Percentiles rank a stretch among this genome's conserved stretches.
These are phyloP conservation scores for Sterna hirundo DNA, from an alignment of 2,113 vertebrate genomes.

Conservation along the genomic window DNA sequence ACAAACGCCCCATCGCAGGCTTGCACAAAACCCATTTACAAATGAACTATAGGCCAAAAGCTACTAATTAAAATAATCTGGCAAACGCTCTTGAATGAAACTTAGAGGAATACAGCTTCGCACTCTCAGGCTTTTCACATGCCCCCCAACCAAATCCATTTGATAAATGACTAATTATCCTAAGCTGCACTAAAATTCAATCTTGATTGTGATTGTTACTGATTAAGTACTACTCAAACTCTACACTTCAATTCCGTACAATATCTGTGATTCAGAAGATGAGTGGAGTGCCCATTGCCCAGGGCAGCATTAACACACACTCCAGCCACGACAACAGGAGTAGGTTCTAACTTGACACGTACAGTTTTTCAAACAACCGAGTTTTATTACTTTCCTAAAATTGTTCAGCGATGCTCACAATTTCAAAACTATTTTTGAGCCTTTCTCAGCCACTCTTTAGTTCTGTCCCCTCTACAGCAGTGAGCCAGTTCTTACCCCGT, in stretches of 20 bases:
- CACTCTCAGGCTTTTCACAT: background rate
- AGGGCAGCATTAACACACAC: background rate
- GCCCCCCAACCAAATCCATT: background rate
- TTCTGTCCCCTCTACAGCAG: background rate
- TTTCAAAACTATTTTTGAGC: background rate
- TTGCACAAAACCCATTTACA: background rate
- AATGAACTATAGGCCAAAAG: background rate
- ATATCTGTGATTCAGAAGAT: background rate
- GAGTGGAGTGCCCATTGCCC: background rate
- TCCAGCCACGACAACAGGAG: background rate
- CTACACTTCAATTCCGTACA: background rate
- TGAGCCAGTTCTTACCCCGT: background rate
- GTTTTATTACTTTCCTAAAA: background rate
- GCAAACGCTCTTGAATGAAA: background rate
- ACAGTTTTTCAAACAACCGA: background rate
- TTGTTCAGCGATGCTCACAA: background rate
- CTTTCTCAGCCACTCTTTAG: background rate
- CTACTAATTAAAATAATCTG: background rate
- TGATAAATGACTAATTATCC: constrained; percentile 12
- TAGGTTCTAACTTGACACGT: background rate
- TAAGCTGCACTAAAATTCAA: background rate
- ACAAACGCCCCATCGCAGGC: background rate
- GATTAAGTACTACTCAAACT: background rate
- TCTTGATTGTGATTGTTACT: constrained; percentile 29
- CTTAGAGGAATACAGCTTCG: background rate